Base-by-base conservation (phyloP, 2,888 invertebrate species). In the Leptarthrus brevirostris region DNA sequence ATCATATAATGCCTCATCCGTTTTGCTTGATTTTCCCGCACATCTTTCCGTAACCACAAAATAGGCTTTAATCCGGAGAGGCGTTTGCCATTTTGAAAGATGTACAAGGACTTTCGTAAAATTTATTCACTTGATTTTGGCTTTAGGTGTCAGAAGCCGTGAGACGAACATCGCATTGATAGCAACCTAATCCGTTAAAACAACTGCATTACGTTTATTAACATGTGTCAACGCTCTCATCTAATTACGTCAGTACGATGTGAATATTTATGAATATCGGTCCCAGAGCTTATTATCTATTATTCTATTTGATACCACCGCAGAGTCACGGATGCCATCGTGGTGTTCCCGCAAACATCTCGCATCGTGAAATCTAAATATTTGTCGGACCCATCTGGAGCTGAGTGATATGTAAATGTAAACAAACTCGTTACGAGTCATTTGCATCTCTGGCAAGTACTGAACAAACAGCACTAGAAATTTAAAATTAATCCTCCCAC, bases 191-290 rank as follows among this genome's bases (percentile, higher is more conserved):
- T 58, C 58, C 36, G 36, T 58, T 58, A 58, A 58, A 36, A 3
- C 36, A 36, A 58, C 26, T 58, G 36, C 58, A 58, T 58, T 58
- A 36, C 34, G 26, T 36, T 58, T 20, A 58, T 40, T 58, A 58
- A 36, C 20, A 12, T 8, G 18, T 58, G 58, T 58, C 58, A 58
- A 58, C 20, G 58, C 36, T 58, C 58, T 20, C 4, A 3, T 6
- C n/a, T 40, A 40, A 40, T 40, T 40, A 40, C n/a, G 40, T 40
- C 18, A 18, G 36, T 16, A 18, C 14, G 20, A 6, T 20, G 36
- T 58, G 58, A 58, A 58, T 58, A 58, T 58, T 58, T 58, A 58
- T 36, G 58, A 40, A 20, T n/a, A n/a, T n/a, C 10, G 40, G n/a
- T 12, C 3, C 8, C 8, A 3, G 40, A 3, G n/a, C 8, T 40